These are phyloP conservation scores for Ptychoptera albimana DNA, from an alignment of 2,888 invertebrate genomes.

Conservation along the genomic window DNA sequence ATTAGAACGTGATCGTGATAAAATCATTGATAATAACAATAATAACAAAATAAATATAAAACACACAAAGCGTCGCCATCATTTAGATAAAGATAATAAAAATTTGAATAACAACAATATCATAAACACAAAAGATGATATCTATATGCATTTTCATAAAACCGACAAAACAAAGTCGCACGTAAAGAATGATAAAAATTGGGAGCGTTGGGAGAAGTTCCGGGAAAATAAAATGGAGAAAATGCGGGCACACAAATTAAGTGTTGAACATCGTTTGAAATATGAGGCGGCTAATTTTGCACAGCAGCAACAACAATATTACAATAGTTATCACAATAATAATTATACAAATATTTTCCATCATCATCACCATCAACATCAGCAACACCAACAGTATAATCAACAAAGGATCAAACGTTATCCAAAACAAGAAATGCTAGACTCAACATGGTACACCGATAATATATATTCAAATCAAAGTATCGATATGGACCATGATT, in stretches of 20 bases:
- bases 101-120: slow-evolving; percentile 17
- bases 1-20: slow-evolving; percentile 22
- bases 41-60: slow-evolving; percentile 29
- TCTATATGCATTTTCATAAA: slow-evolving; percentile 9
- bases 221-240: slow-evolving; percentile 29
- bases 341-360: too few species aligned
- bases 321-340: neutral
- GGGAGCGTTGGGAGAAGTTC: slow-evolving; percentile 31
- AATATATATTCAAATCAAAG: slow-evolving; percentile 31
- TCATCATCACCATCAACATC: neutral
- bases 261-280: slow-evolving; percentile 6
- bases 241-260: slow-evolving; percentile 17
- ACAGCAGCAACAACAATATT: neutral
- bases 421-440: slow-evolving; percentile 25
- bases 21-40: slow-evolving; percentile 23
- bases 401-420: slow-evolving; percentile 8
- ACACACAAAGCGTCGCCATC: slow-evolving; percentile 14
- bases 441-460: slow-evolving; percentile 31
- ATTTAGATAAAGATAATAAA: slow-evolving; percentile 7
- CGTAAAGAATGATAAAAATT: slow-evolving; percentile 24
- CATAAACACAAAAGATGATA: slow-evolving; percentile 9
- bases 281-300: slow-evolving; percentile 2
- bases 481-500: slow-evolving; percentile 26
- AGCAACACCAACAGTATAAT: slow-evolving; percentile 1
- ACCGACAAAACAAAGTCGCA: slow-evolving; percentile 4